A percentile compares a stretch with the other conserved stretches of the same genome.
Evolutionary conservation across 2,113 vertebrate genomes (phyloP).

Genomic region (Chascanopsetta lugubris): DNA sequence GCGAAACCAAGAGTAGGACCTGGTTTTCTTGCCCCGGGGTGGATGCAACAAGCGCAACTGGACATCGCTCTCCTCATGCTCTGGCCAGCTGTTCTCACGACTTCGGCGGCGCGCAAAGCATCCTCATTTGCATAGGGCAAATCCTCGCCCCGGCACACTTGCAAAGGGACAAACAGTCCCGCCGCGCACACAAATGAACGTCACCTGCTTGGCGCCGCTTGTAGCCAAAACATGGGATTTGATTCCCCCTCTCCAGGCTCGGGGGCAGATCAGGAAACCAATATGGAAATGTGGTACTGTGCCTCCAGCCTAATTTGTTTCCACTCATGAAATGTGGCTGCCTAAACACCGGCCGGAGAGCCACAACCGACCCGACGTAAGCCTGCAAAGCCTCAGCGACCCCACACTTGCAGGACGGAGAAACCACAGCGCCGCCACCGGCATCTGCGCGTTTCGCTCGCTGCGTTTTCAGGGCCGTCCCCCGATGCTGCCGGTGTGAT

Average conservation of each 20-base stretch:
- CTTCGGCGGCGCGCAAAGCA: neutral
- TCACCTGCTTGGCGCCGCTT: conserved; percentile 53
- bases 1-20: no score
- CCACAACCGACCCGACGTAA: conserved; percentile 40
- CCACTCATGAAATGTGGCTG: conserved; percentile 42
- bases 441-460: neutral
- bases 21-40: conserved; percentile 52
- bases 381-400: neutral
- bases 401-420: neutral
- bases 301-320: conserved; percentile 65
- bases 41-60: conserved; percentile 42
- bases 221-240: conserved; percentile 55
- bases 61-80: conserved; percentile 45
- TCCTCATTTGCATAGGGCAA: conserved; percentile 60
- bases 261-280: conserved; percentile 61
- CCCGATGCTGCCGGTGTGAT: conserved; percentile 14
- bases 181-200: conserved; percentile 71
- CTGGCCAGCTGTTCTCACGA: conserved; percentile 51
- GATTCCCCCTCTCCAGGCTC: conserved; percentile 41
- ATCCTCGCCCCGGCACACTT: neutral
- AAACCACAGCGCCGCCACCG: neutral
- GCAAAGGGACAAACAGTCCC: conserved; percentile 37
- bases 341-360: conserved; percentile 47
- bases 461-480: conserved; percentile 12
- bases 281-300: conserved; percentile 71